Base-by-base conservation (phyloP, 2,888 invertebrate species). In the Andrena praecox region DNA sequence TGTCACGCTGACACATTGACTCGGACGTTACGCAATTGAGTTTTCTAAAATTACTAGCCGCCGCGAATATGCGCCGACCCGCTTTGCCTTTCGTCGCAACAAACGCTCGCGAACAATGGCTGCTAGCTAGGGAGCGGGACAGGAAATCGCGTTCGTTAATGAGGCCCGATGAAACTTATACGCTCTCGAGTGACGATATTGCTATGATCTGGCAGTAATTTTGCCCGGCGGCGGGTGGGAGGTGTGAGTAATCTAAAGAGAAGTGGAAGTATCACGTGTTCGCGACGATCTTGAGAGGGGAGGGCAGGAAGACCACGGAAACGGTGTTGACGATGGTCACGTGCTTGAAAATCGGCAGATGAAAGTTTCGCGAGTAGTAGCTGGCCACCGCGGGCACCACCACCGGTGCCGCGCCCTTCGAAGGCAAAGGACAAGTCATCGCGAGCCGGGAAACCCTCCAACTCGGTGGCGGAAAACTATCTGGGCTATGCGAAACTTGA, bases 341-440 rank as follows among this genome's bases (percentile, higher is more conserved):
- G 16, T 90, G 90, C 74, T 92, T 91, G 80, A 94, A 93, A 60
- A 94, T 77, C 3, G 93, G 93, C 64, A 91, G 77, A 78, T 93
- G 93, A 77, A 91, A 89, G 77, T 92, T 93, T 31, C 93, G 89
- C 29, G 93, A 89, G 67, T 92, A 91, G 42, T 91, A 90, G 24
- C 10, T 67, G n/a, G 89, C 85, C 4, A 86, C 86, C 8, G 80
- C 82, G 2, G 93, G 93, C 27, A 93, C 89, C 63, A 90, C 78
- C 52, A 89, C 80, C 12, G 91, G 85, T 3, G 86, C 73, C 48
- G 85, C 85, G 64, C 88, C 84, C 72, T 88, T 91, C 8, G 90
- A 87, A 4, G 92, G 89, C 60, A 92, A 85, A 29, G 92, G 92
- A 66, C 94, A 94, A 77, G 93, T 93, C 93, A 93, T 94, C 20